Percentiles rank a stretch among this genome's conserved stretches.
These are phyloP conservation scores for Coelopa pilipes DNA, from an alignment of 2,888 invertebrate species.

Conservation along the genomic window DNA sequence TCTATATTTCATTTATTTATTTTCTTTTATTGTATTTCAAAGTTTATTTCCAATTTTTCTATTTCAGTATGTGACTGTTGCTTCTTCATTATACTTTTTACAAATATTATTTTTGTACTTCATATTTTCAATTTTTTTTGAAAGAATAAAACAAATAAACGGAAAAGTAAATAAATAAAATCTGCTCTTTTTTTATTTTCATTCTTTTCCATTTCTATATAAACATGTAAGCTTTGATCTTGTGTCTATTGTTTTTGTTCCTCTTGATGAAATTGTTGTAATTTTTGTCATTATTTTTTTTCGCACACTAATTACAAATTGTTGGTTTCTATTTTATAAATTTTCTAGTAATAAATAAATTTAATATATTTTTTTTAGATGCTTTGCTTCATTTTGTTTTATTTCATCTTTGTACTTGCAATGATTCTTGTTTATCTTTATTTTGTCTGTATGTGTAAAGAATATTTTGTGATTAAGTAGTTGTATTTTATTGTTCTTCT, in stretches of 20 bases:
- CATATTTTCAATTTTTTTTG: not conserved
- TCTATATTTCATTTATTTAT: not conserved
- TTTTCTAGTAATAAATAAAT: constrained; percentile 30
- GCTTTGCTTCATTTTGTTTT: constrained; percentile 18
- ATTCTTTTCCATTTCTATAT: constrained; percentile 19
- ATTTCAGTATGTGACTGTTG: not conserved
- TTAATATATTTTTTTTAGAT: constrained; percentile 8
- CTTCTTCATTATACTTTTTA: not conserved
- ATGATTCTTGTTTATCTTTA: constrained; percentile 19
- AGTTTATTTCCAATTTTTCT: not conserved
- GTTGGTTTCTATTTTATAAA: constrained; percentile 34
- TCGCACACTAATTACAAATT: not conserved
- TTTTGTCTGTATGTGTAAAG: constrained; percentile 17
- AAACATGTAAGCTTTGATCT: not conserved
- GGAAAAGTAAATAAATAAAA: not conserved
- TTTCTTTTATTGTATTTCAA: not conserved
- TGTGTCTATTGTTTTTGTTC: not conserved
- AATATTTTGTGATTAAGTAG: not conserved
- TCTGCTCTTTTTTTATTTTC: constrained; percentile 42
- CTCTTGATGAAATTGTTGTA: not conserved
- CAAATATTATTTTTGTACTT: constrained; percentile 5
- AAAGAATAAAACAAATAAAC: not conserved
- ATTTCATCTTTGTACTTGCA: constrained; percentile 29
- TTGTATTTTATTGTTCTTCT: constrained; percentile 11
- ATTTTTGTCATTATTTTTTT: constrained; percentile 9